Evolutionary conservation across 1,140 invertebrate genomes (phyloP), one percentile per base, ranked within the genome.

Genomic region (Musca domestica): DNA sequence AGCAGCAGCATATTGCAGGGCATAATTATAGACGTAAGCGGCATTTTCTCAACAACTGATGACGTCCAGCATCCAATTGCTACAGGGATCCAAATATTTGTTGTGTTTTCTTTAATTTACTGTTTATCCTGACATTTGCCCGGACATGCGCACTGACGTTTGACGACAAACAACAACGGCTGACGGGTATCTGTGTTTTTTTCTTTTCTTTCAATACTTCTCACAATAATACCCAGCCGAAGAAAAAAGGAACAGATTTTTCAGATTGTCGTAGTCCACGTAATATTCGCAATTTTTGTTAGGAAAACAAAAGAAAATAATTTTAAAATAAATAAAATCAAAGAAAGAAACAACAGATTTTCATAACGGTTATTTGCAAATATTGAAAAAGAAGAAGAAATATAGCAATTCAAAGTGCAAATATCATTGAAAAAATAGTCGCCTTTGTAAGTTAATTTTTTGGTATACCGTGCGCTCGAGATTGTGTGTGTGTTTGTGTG

Each of bases 241-340:
- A 7, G 34, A 41, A 41, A 41, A 41, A 41, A 41, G 34, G 34
- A 41, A 41, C 34, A 41, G 34, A 30, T 30, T 41, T 58, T 61
- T 61, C 56, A 61, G 56, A 61, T 61, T 61, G 56, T 61, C 56
- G 56, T 61, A 61, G 56, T 61, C 56, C 56, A 61, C 56, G 56
- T 61, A 61, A 61, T 61, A 61, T 61, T 61, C 34, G 12, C 10
- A 41, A 30, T 41, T 41, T 41, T 5, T 41, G 34, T 41, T 41
- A 41, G 12, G 34, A 41, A 41, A 41, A n/a, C n/a, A n/a, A n/a
- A 41, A 41, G 2, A 41, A 9, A 41, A 10, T 12, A 41, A 30
- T 30, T 30, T 30, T 4, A 5, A 41, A 41, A 41, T 30, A 30
- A 30, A 41, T 41, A 41, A 41, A 41, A 41, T 41, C 6, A 41